Evolutionary conservation across 1,140 invertebrate genomes (phyloP), one percentile per base, ranked within the genome.

Genomic region (Brachystomella parvula): DNA sequence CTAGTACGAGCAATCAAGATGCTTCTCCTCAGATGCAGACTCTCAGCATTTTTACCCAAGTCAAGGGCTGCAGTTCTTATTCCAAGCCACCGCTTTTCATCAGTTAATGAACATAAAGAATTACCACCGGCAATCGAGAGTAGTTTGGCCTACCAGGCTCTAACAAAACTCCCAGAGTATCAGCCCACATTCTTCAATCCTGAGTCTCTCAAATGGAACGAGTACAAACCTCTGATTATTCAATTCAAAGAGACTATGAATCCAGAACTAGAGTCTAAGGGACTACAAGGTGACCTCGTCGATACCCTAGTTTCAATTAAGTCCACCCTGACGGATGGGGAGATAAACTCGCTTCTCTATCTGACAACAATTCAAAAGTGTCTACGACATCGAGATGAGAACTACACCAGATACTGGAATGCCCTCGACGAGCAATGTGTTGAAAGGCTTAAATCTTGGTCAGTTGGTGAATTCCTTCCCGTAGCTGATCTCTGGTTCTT

Each of bases 351-450:
- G 49, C 24, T 53, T 12, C 24, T 53, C 12, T 53, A 53, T 53
- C 49, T 19, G 6, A 53, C 49, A 9, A 53, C 49, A 6, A 6
- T 15, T 24, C 49, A 12, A 53, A 24, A 15, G 6, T 12, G 6
- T 19, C 49, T 53, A 15, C 49, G 12, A 6, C 9, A 24, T 24
- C 12, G 6, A 15, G 21, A 9, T 15, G 49, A 9, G 6, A 53
- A 53, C 49, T 63, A 33, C 49, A 1, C 44, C 19, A 21, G 3
- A 1, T 57, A 85, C 1, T 82, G 81, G 77, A 79, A 79, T 53
- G 76, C 75, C n/a, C 67, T 86, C 35, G 82, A 85, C 69, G 76
- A 79, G 26, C 76, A 82, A 49, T 82, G 82, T 64, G 70, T 76
- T 28, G 76, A 75, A 32, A 76, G 80, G 66, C 70, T 80, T 0